A percentile compares a stretch with the other conserved stretches of the same genome.
These are phyloP conservation scores for Pachymerium ferrugineum DNA, from an alignment of 2,888 invertebrate species.

Conservation along the genomic window DNA sequence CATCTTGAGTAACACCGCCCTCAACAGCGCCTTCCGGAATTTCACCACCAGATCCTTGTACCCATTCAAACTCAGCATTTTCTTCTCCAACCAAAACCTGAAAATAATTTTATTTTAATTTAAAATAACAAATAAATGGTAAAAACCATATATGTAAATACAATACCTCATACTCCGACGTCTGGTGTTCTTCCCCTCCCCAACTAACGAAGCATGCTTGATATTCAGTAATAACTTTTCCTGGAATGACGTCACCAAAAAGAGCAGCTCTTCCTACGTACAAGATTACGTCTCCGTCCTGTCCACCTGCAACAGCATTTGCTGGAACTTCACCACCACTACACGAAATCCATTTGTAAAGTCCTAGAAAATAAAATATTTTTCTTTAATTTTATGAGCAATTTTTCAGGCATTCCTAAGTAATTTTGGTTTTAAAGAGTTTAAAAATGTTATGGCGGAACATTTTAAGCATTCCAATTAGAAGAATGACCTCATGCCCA, in stretches of 20 bases:
- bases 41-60: conserved; percentile 15
- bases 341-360: conserved; percentile 25
- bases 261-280: conserved; percentile 24
- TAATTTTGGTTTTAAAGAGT: background rate
- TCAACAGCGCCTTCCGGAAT: conserved; percentile 32
- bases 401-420: background rate
- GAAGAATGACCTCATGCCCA: too few relatives aligned
- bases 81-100: conserved; percentile 25
- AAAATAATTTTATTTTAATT: background rate
- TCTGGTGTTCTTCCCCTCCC: conserved; percentile 29
- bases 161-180: conserved; percentile 30
- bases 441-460: background rate
- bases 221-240: conserved; percentile 27
- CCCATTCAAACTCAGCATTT: conserved; percentile 29
- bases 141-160: background rate
- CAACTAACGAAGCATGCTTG: conserved; percentile 16
- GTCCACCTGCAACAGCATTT: conserved; percentile 24
- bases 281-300: conserved; percentile 21
- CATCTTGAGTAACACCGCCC: conserved; percentile 28
- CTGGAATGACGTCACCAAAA: conserved; percentile 31
- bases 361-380: background rate
- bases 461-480: background rate
- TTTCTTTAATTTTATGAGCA: background rate
- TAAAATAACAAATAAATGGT: background rate
- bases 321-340: conserved; percentile 18